Base-by-base conservation (phyloP, 1,140 invertebrate genomes). In the Ips typographus region DNA sequence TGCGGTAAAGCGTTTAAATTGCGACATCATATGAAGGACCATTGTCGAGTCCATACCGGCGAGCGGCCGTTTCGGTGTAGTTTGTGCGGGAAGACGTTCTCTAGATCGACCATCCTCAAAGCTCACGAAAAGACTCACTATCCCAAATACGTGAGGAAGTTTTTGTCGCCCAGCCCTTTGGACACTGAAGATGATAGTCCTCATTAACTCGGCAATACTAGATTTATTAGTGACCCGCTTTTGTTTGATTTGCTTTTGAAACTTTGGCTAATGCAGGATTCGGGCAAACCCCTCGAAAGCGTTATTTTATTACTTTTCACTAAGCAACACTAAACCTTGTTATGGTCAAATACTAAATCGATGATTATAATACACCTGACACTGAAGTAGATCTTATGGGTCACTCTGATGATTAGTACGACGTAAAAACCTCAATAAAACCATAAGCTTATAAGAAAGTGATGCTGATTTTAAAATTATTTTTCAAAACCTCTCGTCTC, bases 41-140 rank as follows among this genome's bases (percentile, higher is more conserved):
- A 95, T 81, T 94, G 92, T 82, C 88, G 92, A 76, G 93, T 94
- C 61, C 93, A 95, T 80, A 94, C 93, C 74, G 94, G 93, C 60
- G 94, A 95, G 80, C 85, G 93, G 68, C 94, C 93, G 2, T 96
- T 95, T 83, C 86, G 91, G 72, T 96, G 94, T 82, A 86, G 88
- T 57, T 83, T 94, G 66, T 95, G 94, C 80, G 92, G 92, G 58
- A 95, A 95, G 80, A 94, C 91, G 49, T 96, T 95, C 81, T 94
- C 92, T 57, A 85, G 92, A 70, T 93, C 91, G 61, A 94, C 93
- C 59, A 94, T 94, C 81, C 83, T 94, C 69, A 94, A 94, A 80
- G 92, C 92, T 73, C 93, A 95, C 82, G 92, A 94, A 82, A 94
- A 95, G 83, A 94, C 93, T 72, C 93, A 94, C 82, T 93, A 91